Percentiles rank a stretch among this genome's conserved stretches.
Conservation (phyloP, 2,113 vertebrate species). For the Atractosteus spatula region DNA sequence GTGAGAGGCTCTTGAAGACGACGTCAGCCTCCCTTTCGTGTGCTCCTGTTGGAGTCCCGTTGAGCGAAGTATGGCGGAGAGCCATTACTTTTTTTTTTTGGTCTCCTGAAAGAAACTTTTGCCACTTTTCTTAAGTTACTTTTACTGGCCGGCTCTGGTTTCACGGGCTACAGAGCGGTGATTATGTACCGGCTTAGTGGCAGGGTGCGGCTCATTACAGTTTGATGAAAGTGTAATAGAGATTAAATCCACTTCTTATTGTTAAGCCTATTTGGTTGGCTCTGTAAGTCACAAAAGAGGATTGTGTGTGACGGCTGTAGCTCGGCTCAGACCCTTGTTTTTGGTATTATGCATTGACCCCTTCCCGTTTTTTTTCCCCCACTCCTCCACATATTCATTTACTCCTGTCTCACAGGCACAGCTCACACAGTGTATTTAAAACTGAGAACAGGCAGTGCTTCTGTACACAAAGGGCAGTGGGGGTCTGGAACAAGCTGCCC, state of each 20-base stretch:
- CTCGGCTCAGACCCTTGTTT: background rate
- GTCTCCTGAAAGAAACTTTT: constrained; percentile 16
- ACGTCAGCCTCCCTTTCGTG: too few relatives aligned
- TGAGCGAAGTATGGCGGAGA: background rate
- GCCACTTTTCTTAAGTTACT: constrained; percentile 12
- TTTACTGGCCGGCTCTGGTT: background rate
- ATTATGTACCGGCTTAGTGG: constrained; percentile 42
- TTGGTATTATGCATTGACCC: background rate
- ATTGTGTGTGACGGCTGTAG: constrained; percentile 18
- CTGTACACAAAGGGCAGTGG: too few relatives aligned
- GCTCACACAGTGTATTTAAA: too few relatives aligned
- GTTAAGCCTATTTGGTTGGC: constrained; percentile 31
- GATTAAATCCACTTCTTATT: constrained; percentile 40
- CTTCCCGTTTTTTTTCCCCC: background rate
- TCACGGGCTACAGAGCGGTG: constrained; percentile 31
- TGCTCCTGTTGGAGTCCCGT: constrained; percentile 9
- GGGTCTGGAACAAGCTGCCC: too few relatives aligned
- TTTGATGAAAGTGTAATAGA: constrained; percentile 51
- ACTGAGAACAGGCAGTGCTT: too few relatives aligned
- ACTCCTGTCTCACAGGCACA: background rate
- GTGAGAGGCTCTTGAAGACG: too few relatives aligned
- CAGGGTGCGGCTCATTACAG: constrained; percentile 40
- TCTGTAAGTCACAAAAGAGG: constrained; percentile 13
- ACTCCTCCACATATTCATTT: background rate
- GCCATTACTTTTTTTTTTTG: constrained; percentile 5